Base-by-base conservation (phyloP, 2,113 vertebrate species). In the Phalacrocorax aristotelis region DNA sequence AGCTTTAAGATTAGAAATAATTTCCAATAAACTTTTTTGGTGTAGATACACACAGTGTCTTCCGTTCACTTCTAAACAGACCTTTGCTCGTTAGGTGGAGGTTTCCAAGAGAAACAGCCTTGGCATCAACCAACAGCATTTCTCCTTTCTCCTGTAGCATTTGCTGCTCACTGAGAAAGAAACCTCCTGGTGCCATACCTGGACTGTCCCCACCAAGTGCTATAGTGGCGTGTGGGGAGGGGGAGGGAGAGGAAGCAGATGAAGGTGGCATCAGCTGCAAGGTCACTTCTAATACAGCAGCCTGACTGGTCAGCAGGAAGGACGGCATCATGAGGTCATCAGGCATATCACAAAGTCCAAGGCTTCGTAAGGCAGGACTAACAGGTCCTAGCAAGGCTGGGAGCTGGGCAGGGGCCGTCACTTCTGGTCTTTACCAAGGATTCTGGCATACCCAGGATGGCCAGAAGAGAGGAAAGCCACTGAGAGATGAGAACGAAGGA, bases 91-190 rank as follows among this genome's bases (percentile, higher is more conserved):
- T 95, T 96, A 89, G 91, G 90, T 89, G 83, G 90, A 92, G 93
- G 86, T 96, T 95, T 78, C 94, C 91, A 96, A 97, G 98, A 93
- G 97, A 87, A 91, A 94, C 34, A 57, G 40, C 83, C 87, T 85
- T 96, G 97, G 96, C 95, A 98, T 97, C 98, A 97, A 93, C 95
- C 81, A 58, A 62, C 62, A 27, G n/a, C 22, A 66, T 66, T 89
- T 91, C 82, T n/a, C 80, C 83, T 66, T 89, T 91, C 82, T n/a
- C 80, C 83, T 87, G 87, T 70, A 86, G 87, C 87, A 81, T 54
- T 58, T 87, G 11, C 91, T 91, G 97, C 97, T 98, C 98, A 98
- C 98, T 97, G 76, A 87, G 92, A 95, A 93, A 90, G 70, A 78
- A 61, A 86, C 48, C 89, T 48, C 34, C 80, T 64, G 76, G 89